These are phyloP conservation scores for Lycia hirtaria DNA, from an alignment of 2,888 invertebrate genomes.

Conservation along the genomic window DNA sequence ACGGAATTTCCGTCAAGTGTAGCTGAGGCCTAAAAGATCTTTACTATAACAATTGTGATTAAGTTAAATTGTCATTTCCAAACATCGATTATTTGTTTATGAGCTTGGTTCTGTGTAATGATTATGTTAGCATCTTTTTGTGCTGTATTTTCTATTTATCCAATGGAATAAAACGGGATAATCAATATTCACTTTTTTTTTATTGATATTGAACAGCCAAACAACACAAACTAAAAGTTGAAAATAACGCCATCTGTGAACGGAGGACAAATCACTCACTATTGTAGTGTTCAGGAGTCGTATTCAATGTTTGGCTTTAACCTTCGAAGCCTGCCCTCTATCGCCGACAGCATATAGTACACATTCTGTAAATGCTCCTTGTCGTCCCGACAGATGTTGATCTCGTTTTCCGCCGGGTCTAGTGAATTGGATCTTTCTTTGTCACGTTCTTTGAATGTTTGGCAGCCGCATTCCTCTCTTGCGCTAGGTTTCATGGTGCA, in stretches of 20 bases:
- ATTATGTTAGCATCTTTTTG: slow-evolving; percentile 31
- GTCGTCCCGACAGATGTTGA: slow-evolving; percentile 62
- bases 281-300: slow-evolving; percentile 2
- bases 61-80: too few relatives aligned
- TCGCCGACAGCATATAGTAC: slow-evolving; percentile 66
- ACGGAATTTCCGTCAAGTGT: too few relatives aligned
- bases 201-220: not conserved
- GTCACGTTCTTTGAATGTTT: slow-evolving; percentile 48
- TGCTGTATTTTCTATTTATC: slow-evolving; percentile 41
- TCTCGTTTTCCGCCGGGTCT: slow-evolving; percentile 54
- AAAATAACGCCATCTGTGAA: not conserved
- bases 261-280: not conserved
- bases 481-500: slow-evolving; percentile 72
- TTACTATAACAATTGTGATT: too few relatives aligned
- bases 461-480: slow-evolving; percentile 53
- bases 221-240: slow-evolving; percentile 1
- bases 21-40: too few relatives aligned
- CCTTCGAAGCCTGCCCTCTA: slow-evolving; percentile 72
- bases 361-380: slow-evolving; percentile 62
- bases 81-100: not conserved
- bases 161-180: slow-evolving; percentile 45
- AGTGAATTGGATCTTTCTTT: slow-evolving; percentile 37
- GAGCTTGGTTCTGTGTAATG: slow-evolving; percentile 14
- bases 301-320: slow-evolving; percentile 53
- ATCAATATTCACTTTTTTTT: slow-evolving; percentile 34